Evolutionary conservation across 2,113 vertebrate genomes (phyloP), one percentile per base, ranked within the genome.

Genomic region (Stegastes partitus): DNA sequence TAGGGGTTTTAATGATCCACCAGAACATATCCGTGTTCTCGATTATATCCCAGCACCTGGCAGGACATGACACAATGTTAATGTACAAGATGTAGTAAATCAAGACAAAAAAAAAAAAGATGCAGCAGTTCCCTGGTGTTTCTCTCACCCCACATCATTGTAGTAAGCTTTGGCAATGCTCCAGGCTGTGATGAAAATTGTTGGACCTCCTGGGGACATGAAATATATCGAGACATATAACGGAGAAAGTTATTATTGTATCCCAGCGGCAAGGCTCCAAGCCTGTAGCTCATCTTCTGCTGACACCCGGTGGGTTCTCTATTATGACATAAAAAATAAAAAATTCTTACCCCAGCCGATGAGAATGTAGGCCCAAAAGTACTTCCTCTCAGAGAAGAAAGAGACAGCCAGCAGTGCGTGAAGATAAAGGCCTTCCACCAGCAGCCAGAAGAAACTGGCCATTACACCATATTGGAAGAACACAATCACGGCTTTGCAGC

Each of bases 401-500:
- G 98, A 99, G 75, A 99, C 94, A 0, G 97, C 96, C 34, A 99
- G 77, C 65, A 99, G 87, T 0, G 97, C 97, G 74, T 98, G 96
- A 11, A 99, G 96, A 85, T 99, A 99, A 64, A 99, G 78, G 1
- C 98, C 96, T 75, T 99, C 98, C 31, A 99, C 97, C 84, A 99
- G 94, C 44, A 99, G 95, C 98, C 98, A 99, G 94, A 99, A 98
- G 94, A 96, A 99, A 90, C 97, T 99, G 90, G 97, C 97, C 98
- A 99, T 99, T 78, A 99, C 87, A 3, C 97, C 97, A 69, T 99
- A 99, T 69, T 99, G 98, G 93, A 99, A 98, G 82, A 99, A 97
- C 64, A 99, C 95, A 74, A 99, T 93, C 3, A 94, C 95, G 1
- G 95, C 96, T 92, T 98, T 98, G 89, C 97, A 99, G 85, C 97